A percentile compares a stretch with the other conserved stretches of the same genome.
Conservation (phyloP, 2,888 invertebrate genomes). For the Hesperia comma region DNA sequence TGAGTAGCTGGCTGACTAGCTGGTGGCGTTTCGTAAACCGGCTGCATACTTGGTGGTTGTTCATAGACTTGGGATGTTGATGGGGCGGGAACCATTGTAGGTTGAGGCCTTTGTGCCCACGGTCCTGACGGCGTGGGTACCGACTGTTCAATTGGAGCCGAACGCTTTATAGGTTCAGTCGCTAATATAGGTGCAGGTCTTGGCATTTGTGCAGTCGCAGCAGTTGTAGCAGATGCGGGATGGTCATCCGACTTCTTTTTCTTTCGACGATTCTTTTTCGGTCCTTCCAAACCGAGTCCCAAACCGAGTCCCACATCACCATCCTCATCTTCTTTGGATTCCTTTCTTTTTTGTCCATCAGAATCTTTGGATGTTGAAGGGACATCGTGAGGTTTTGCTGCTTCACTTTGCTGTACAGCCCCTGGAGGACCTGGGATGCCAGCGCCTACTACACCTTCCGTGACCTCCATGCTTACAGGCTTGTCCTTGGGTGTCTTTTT, state of each 20-base stretch:
- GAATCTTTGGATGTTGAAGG: conserved; percentile 17
- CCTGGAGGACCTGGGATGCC: not conserved
- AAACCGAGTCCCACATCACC: conserved; percentile 43
- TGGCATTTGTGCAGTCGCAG: not conserved
- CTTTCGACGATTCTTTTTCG: conserved; percentile 49
- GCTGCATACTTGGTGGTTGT: not conserved
- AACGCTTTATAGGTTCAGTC: not conserved
- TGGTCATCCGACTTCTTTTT: conserved; percentile 47
- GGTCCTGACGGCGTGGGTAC: too few species aligned
- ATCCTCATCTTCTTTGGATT: conserved; percentile 35
- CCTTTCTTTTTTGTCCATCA: conserved; percentile 23
- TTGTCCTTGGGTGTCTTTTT: conserved; percentile 1
- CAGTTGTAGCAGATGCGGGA: not conserved
- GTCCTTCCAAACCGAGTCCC: conserved; percentile 45
- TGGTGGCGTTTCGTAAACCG: not conserved
- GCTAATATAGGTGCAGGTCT: not conserved
- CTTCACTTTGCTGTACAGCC: conserved; percentile 4
- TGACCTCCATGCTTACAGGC: not conserved
- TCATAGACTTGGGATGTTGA: too few species aligned
- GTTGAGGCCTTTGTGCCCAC: too few species aligned
- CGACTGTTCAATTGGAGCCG: too few species aligned
- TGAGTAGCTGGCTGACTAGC: too few species aligned
- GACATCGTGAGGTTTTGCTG: conserved; percentile 11
- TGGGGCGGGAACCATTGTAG: too few species aligned
- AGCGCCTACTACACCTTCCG: not conserved